Evolutionary conservation across 2,113 vertebrate genomes (phyloP).

Genomic region (Pedetes capensis): DNA sequence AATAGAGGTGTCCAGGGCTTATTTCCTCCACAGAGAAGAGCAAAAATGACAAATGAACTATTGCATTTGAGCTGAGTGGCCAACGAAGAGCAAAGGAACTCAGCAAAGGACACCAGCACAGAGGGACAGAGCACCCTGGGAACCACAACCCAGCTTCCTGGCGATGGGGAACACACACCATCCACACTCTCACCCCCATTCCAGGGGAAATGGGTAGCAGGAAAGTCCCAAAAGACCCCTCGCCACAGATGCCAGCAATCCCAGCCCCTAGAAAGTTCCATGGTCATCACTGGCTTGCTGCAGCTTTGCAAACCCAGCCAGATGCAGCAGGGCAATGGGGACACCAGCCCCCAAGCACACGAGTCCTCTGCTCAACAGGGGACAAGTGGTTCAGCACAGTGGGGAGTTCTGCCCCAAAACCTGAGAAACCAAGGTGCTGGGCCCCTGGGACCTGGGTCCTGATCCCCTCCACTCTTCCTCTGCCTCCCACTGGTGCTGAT

Average conservation of each 20-base stretch:
- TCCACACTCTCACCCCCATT: no score
- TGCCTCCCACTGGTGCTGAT: no score
- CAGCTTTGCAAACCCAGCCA: no score
- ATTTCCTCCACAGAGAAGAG: not conserved
- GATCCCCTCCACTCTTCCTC: not conserved
- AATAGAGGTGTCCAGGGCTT: not conserved
- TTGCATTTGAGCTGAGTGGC: not conserved
- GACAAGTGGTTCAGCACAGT: not conserved
- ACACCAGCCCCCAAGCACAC: not conserved
- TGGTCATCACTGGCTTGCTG: not conserved
- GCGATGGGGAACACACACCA: not conserved
- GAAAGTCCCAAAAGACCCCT: not conserved
- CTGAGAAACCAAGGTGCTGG: not conserved
- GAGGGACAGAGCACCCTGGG: not conserved
- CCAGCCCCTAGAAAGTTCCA: not conserved
- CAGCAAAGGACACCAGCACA: not conserved
- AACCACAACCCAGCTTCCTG: not conserved
- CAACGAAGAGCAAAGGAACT: not conserved
- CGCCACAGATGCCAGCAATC: not conserved
- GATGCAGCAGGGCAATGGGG: not conserved
- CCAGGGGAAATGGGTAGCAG: not conserved
- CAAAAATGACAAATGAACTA: not conserved
- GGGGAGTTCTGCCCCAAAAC: not conserved
- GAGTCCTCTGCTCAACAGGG: not conserved
- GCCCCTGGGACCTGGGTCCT: not conserved